phyloP scores from a whole-genome alignment of 2,797 vertebrate species.

The Borostomias antarcticus region DNA sequence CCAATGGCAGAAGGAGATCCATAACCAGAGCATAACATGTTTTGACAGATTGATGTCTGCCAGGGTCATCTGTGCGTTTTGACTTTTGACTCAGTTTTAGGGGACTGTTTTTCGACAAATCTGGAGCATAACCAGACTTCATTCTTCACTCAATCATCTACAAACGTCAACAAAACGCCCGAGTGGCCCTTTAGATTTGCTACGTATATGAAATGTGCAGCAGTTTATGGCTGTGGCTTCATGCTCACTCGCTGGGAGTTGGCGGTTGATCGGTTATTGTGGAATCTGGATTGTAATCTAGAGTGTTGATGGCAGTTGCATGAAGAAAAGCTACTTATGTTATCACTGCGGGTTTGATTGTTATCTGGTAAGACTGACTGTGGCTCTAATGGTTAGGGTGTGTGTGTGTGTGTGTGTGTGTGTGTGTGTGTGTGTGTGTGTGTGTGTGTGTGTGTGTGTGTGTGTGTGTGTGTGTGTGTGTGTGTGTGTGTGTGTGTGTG shows the following conservation, averaged over 20 bases:
- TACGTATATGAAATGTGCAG: background rate
- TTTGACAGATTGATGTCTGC: slow-evolving; percentile 63
- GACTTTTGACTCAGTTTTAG: slow-evolving; percentile 50
- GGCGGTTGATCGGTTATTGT: slow-evolving; percentile 40
- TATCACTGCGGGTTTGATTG: slow-evolving; percentile 48
- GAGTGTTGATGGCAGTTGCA: slow-evolving; percentile 37
- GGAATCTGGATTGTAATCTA: slow-evolving; percentile 9
- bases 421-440: slow-evolving; percentile 21
- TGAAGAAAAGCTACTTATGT: slow-evolving; percentile 21
- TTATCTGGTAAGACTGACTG: slow-evolving; percentile 35
- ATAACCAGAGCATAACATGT: slow-evolving; percentile 50
- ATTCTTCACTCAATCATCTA: background rate
- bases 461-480: slow-evolving; percentile 9
- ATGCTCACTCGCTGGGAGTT: background rate
- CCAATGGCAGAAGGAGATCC: slow-evolving; percentile 70
- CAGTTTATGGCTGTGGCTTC: background rate
- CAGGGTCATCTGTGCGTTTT: slow-evolving; percentile 40
- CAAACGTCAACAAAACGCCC: background rate
- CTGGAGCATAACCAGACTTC: background rate
- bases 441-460: slow-evolving; percentile 15
- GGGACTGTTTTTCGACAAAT: background rate
- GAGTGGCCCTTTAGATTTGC: background rate
- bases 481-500: background rate
- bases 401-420: no score
- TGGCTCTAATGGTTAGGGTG: slow-evolving; percentile 4